Base-by-base conservation (phyloP, 2,113 vertebrate species). In the Xenopus borealis region DNA sequence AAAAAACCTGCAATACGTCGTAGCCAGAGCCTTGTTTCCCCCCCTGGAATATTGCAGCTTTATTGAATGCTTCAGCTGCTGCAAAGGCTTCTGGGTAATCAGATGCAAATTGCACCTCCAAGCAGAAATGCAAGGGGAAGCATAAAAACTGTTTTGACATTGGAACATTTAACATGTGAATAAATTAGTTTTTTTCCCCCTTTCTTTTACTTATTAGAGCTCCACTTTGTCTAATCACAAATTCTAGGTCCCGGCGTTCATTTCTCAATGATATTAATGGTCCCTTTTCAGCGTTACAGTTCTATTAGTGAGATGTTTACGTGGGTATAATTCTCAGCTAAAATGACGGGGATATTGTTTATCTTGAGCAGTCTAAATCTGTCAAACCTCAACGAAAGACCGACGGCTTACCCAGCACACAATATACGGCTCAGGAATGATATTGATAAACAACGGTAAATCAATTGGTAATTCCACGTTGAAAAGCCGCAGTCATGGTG, bases 241-340 rank as follows among this genome's bases (percentile, higher is more conserved):
- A 70, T 46, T 52, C 30, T 63, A 5, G 12, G 14, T 45, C 17
- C 10, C 12, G 19, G 50, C 23, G 50, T 17, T 64, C 59, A 70
- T 76, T 70, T 46, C 67, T 63, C 59, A 53, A 45, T 18, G 50
- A 57, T 76, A 70, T 64, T 76, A 76, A 58, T 70, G 66, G 74
- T 27, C 59, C 23, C 23, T 69, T 70, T 27, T 16, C 47, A 30
- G 10, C 59, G 45, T 45, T 64, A 70, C 61, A 62, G 62, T 63
- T 69, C 55, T 27, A 47, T 69, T 64, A 64, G 23, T 63, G 74
- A 64, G 47, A 62, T 19, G 33, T 70, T 70, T 58, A 69, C 67
- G 20, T 10, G 16, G 74, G 59, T 55, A 76, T 69, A 69, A 76
- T 64, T 55, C 67, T 64, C 67, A 1, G 27, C 45, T 69, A 69